Conservation (phyloP, 2,888 invertebrate species). For the Nephrotoma guestfalica region DNA sequence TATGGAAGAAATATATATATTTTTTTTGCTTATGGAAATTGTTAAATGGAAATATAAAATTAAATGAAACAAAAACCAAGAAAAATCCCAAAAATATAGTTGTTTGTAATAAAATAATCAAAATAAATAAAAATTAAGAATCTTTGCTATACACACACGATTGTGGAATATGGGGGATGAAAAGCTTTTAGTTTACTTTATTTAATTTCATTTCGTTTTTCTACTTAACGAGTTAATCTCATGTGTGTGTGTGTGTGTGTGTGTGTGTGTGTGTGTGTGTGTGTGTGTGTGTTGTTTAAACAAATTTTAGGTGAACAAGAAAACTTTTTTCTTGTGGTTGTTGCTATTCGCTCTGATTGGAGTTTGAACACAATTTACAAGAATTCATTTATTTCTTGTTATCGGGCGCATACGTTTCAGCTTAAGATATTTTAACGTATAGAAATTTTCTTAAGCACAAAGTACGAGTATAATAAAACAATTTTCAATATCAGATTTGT, state of each 20-base stretch:
- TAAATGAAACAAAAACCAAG: neutral
- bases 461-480: neutral
- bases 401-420: neutral
- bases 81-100: neutral
- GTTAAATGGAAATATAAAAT: neutral
- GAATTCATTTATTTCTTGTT: neutral
- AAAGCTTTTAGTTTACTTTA: neutral
- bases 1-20: neutral
- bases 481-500: neutral
- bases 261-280: neutral
- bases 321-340: neutral
- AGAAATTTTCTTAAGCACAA: neutral
- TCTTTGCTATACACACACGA: neutral
- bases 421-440: neutral
- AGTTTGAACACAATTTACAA: neutral
- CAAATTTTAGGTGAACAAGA: neutral
- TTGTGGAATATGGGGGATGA: neutral
- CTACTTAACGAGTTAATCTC: neutral
- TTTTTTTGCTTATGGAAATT: neutral
- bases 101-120: neutral
- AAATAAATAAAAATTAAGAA: neutral
- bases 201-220: neutral
- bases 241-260: neutral
- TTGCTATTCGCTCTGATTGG: neutral
- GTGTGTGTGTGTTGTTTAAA: neutral